Evolutionary conservation across 2,113 vertebrate genomes (phyloP), one percentile per base, ranked within the genome.

Genomic region (Pachyramphus minor): DNA sequence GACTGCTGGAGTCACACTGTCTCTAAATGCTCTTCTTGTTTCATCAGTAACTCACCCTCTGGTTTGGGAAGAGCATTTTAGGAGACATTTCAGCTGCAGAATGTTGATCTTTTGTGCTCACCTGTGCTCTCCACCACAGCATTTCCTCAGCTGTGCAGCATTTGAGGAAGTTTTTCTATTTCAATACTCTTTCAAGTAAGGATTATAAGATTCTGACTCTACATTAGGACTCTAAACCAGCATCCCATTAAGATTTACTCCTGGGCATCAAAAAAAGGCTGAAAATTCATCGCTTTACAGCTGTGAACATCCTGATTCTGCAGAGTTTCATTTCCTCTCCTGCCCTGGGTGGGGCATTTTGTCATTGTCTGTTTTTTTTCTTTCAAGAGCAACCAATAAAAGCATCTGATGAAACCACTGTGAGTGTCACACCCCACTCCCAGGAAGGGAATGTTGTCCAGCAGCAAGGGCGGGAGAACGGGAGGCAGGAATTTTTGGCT

Each of bases 1-100:
- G 49, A 77, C 84, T 85, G 91, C 92, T 93, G 94, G 87, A 97
- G 96, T 96, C 96, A 42, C 5, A 19, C 78, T 89, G 95, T 76
- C 97, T 96, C 93, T 19, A 22, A 66, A 83, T 11, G 20, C 83
- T 71, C 92, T 50, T 85, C 80, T 77, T 20, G 7, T 68, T 94
- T 93, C 89, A 5, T 47, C 89, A 37, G 91, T 82, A 76, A 6
- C 92, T 82, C 17, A 75, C 60, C 78, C 88, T 76, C 68, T 42
- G 82, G 12, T 3, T 18, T 44, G 50, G 59, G 49, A n/a, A 37
- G 10, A 66, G 80, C 1, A 18, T 45, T 94, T 75, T 3, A 17
- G n/a, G 59, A 45, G 91, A 11, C 15, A 35, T 24, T 56, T 31
- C 76, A 84, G 68, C 60, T 89, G 80, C 75, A 50, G 71, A 5